A percentile compares a stretch with the other conserved stretches of the same genome.
Evolutionary conservation across 1,140 invertebrate species (phyloP).

Genomic region (Planococcus citri): DNA sequence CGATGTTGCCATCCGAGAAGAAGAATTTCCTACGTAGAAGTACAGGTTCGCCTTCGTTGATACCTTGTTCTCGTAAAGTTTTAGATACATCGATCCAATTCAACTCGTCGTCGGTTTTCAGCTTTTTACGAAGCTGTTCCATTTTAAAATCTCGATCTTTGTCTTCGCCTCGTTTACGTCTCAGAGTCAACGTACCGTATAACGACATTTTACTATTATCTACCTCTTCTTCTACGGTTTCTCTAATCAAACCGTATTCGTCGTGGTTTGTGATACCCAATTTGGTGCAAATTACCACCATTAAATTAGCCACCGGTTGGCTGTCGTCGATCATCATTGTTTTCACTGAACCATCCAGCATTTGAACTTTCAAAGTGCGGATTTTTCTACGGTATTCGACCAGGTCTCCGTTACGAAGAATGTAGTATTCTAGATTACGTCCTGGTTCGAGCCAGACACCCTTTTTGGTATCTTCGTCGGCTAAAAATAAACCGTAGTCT

Average conservation of each 20-base stretch:
- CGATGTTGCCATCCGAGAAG: conserved; percentile 97
- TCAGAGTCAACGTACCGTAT: conserved; percentile 75
- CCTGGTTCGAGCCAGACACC: conserved; percentile 94
- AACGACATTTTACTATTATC: conserved; percentile 41
- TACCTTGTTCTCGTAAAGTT: conserved; percentile 89
- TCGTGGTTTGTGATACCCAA: conserved; percentile 99
- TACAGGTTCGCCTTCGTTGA: conserved; percentile 81
- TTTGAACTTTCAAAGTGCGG: conserved; percentile 78
- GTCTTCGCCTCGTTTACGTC: conserved; percentile 61
- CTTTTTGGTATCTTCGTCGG: conserved; percentile 91
- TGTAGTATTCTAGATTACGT: conserved; percentile 88
- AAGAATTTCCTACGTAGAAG: conserved; percentile 88
- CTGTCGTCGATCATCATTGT: conserved; percentile 95
- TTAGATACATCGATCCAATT: conserved; percentile 96
- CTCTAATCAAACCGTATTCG: conserved; percentile 94
- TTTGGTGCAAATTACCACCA: conserved; percentile 98
- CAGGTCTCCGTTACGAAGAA: conserved; percentile 84
- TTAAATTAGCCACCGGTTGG: conserved; percentile 88
- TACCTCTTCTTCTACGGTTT: conserved; percentile 65
- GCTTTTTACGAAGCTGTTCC: conserved; percentile 92
- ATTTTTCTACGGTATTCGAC: conserved; percentile 91
- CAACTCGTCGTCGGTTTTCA: conserved; percentile 98
- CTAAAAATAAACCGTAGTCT: conserved; percentile 95
- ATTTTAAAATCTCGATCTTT: conserved; percentile 89
- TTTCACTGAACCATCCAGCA: conserved; percentile 88